Evolutionary conservation across 2,888 invertebrate species (phyloP), one percentile per base, ranked within the genome.

Genomic region (Sympetrum striolatum): DNA sequence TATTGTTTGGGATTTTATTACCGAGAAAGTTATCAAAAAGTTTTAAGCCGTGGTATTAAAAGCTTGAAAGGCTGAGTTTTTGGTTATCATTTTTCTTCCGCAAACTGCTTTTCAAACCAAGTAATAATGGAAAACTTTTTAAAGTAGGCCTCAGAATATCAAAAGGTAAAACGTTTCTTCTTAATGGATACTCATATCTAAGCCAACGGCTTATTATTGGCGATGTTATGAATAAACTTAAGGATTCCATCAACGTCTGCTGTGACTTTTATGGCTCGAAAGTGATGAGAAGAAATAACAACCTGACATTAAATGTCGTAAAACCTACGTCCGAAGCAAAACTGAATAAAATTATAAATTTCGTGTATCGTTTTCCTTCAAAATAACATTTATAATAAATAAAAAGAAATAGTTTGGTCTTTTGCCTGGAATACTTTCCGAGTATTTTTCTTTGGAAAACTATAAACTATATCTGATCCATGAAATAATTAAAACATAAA

Each of bases 121-220:
- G 64, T 60, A 37, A 86, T 58, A 86, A 86, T 64, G 86, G 35
- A 60, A 86, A 86, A 86, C 64, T 86, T 86, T n/a, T 60, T 37
- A 37, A 86, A 86, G 60, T 86, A 39, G 37, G 60, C 53, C 37
- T 64, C 37, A 35, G 60, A 37, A 60, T 60, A 37, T 58, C 37
- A 10, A 60, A 37, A 58, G 60, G 37, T 86, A 37, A 82, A 58
- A 58, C 18, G 82, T 35, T 73, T 82, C 22, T 37, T 12, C 86
- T 10, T 64, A 86, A 86, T 60, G 39, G 86, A 35, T 48, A 64
- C 18, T 64, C 31, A n/a, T 60, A n/a, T 37, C n/a, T 37, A 60
- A 86, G 60, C 22, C 22, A 4, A 39, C 37, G 39, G 58, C 60
- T 86, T 64, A 31, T 73, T 73, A 10, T 73, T 25, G 73, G 31